Evolutionary conservation across 1,140 invertebrate species (phyloP).

Genomic region (Drosophila quadrilineata): DNA sequence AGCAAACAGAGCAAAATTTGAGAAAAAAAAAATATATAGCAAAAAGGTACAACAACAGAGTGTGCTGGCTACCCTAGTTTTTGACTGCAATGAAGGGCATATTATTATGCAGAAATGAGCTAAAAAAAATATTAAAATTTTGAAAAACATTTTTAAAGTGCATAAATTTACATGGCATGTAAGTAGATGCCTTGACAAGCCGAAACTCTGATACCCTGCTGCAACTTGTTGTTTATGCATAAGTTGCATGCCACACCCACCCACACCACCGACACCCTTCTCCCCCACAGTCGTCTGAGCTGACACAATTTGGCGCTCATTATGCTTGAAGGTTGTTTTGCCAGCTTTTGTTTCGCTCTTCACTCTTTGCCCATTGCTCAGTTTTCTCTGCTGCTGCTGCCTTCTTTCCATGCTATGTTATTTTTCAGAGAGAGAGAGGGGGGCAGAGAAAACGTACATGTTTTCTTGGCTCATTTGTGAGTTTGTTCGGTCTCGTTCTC

Average conservation of each 20-base stretch:
- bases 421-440: no score
- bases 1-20: background rate
- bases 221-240: conserved; percentile 62
- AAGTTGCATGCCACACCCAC: conserved; percentile 29
- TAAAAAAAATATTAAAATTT: background rate
- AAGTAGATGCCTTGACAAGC: no score
- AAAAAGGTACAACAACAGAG: no score
- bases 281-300: background rate
- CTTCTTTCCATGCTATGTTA: conserved; percentile 22
- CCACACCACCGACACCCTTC: background rate
- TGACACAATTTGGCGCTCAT: conserved; percentile 46
- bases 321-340: conserved; percentile 33
- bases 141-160: no score
- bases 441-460: no score
- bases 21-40: background rate
- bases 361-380: conserved; percentile 36
- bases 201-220: conserved; percentile 1
- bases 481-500: background rate
- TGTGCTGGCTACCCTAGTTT: no score
- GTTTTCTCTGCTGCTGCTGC: conserved; percentile 22
- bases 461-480: background rate
- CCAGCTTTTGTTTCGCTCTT: background rate
- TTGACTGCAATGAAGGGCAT: no score
- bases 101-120: no score
- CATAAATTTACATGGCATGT: no score